These are phyloP conservation scores for Pempheris klunzingeri DNA, from an alignment of 2,797 vertebrate species.

Conservation along the genomic window DNA sequence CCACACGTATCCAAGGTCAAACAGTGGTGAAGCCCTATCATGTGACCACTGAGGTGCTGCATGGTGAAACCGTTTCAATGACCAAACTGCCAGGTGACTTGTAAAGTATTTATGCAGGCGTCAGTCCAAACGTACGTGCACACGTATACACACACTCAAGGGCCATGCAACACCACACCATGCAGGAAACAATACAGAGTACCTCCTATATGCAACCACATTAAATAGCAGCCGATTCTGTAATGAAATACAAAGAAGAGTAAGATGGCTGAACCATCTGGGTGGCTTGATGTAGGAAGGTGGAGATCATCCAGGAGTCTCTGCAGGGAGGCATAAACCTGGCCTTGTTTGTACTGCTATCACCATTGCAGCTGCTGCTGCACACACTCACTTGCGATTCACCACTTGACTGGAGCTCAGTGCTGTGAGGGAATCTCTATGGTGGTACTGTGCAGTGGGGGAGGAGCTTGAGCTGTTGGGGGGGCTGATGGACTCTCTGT, in stretches of 20 bases:
- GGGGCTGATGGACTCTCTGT: constrained; percentile 18
- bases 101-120: neutral
- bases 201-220: constrained; percentile 65
- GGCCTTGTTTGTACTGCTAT: constrained; percentile 48
- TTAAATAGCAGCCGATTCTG: constrained; percentile 66
- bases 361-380: constrained; percentile 47
- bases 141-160: constrained; percentile 20
- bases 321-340: constrained; percentile 47
- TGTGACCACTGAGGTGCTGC: neutral
- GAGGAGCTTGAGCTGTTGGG: constrained; percentile 56
- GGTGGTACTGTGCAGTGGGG: constrained; percentile 18
- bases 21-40: constrained; percentile 2
- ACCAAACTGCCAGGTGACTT: neutral
- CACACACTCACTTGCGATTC: constrained; percentile 79
- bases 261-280: constrained; percentile 2
- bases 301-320: neutral
- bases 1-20: constrained; percentile 16
- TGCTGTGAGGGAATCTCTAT: constrained; percentile 50
- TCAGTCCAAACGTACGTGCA: constrained; percentile 13
- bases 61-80: constrained; percentile 4
- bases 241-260: constrained; percentile 59
- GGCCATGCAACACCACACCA: constrained; percentile 64
- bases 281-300: neutral
- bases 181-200: constrained; percentile 49
- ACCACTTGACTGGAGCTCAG: constrained; percentile 67